Evolutionary conservation across 2,888 invertebrate genomes (phyloP), one percentile per base, ranked within the genome.

Genomic region (Pharmacophagus antenor): DNA sequence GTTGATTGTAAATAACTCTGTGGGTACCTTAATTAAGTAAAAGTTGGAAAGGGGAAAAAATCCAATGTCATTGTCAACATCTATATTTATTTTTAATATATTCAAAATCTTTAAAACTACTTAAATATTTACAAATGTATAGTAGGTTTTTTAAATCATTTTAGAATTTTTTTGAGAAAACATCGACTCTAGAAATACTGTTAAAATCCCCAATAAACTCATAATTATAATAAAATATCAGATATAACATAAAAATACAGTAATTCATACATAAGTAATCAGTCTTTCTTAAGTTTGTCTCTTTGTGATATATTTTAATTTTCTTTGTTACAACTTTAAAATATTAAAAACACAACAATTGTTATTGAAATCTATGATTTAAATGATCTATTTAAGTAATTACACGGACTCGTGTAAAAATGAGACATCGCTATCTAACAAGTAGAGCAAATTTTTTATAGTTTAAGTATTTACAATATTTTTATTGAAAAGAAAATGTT

Each of bases 241-340:
- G 20, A 25, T 4, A 37, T 42, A 53, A 42, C 20, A 23, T 12
- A 49, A 61, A 50, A 47, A 42, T 67, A 72, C 71, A 65, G n/a
- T 20, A 63, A 37, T 62, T 74, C 71, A 70, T 63, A 71, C 68
- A 67, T 68, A 68, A 71, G 69, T 75, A 76, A 73, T 88, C 88
- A 88, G 88, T 88, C 88, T 88, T 87, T 80, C 72, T 68, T 71
- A 79, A 82, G 79, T 73, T 79, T 75, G 74, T 70, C 67, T 72
- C 70, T 76, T 71, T 71, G 65, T 50, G 78, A 67, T 64, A 48
- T 62, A 63, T 58, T 59, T 66, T 25, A 53, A 42, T 44, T 21
- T 12, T 53, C 52, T n/a, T n/a, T 37, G 37, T 37, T n/a, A 3
- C 6, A 37, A 37, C 41, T 41, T 22, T 48, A 48, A 49, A 42